A percentile compares a stretch with the other conserved stretches of the same genome.
These are phyloP conservation scores for Luscinia luscinia DNA, from an alignment of 2,797 vertebrate species.

Conservation along the genomic window DNA sequence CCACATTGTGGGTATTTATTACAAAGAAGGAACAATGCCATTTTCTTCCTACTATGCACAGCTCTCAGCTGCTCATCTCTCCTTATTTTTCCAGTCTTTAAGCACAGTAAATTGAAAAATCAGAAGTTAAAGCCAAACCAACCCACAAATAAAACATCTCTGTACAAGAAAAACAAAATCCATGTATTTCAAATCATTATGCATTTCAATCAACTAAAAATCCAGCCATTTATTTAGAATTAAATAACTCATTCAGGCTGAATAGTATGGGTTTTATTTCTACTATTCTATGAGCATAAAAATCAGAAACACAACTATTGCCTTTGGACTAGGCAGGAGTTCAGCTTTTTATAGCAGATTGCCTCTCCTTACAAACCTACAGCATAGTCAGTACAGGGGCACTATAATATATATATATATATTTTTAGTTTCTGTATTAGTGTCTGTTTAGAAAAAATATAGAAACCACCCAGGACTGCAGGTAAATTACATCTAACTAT, in stretches of 20 bases:
- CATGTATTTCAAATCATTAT: background rate
- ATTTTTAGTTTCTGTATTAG: background rate
- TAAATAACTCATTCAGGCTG: background rate
- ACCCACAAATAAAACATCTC: background rate
- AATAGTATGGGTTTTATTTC: background rate
- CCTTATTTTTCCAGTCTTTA: background rate
- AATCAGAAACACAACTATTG: background rate
- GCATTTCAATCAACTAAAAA: background rate
- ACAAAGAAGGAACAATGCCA: background rate
- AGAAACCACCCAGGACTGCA: background rate
- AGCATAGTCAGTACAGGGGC: background rate
- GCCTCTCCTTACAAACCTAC: background rate
- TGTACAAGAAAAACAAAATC: background rate
- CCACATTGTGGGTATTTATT: background rate
- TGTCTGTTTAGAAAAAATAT: background rate
- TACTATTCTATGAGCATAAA: background rate
- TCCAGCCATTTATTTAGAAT: background rate
- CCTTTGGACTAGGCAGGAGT: background rate
- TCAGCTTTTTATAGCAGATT: background rate
- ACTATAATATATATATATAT: background rate
- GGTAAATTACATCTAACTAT: background rate
- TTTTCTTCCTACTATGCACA: background rate
- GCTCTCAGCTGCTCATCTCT: background rate
- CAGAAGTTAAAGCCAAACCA: background rate
- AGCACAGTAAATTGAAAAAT: slow-evolving; percentile 7